Conservation (phyloP, 2,797 vertebrate genomes). For the Gorsachius magnificus region DNA sequence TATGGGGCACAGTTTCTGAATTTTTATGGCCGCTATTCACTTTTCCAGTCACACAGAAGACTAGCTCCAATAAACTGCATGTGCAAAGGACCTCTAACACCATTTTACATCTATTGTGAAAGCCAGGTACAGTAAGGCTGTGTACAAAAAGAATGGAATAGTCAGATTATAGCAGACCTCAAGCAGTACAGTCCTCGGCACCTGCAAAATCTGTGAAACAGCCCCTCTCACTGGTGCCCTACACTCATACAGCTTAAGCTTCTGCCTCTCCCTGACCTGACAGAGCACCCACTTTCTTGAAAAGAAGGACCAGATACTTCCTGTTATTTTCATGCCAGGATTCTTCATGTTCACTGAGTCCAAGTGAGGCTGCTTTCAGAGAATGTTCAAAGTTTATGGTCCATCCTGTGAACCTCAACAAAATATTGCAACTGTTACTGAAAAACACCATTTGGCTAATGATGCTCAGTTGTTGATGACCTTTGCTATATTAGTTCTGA, state of each 20-base stretch:
- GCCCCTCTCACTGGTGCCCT: too few species aligned
- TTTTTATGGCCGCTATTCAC: neutral
- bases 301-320: neutral
- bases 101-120: neutral
- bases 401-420: neutral
- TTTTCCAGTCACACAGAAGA: neutral
- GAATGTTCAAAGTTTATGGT: neutral
- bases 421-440: neutral
- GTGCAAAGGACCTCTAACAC: neutral
- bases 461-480: neutral
- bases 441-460: neutral
- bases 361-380: neutral
- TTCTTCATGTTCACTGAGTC: neutral
- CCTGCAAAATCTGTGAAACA: neutral
- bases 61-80: neutral
- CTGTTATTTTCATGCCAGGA: neutral
- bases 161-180: neutral
- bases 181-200: neutral
- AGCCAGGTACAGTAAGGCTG: neutral
- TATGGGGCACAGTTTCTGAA: neutral
- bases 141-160: neutral
- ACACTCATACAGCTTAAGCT: neutral
- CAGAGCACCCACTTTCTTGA: neutral
- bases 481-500: neutral
- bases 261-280: neutral